phyloP scores from a whole-genome alignment of 2,797 vertebrate species.

The Buphagus erythrorhynchus region DNA sequence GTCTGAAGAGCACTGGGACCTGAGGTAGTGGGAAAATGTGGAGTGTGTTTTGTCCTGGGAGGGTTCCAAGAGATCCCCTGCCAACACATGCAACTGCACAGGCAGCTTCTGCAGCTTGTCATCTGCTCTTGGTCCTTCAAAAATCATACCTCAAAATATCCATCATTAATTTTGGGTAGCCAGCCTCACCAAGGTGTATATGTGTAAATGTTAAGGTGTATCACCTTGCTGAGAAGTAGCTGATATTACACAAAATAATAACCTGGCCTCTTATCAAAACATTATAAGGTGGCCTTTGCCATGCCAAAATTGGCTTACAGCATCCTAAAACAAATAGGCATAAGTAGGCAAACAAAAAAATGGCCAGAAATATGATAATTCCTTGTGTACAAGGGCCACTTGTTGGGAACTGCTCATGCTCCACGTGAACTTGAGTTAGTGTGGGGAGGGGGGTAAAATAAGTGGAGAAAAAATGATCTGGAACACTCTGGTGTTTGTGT shows the following conservation, averaged over 20 bases:
- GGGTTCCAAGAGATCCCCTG: not conserved
- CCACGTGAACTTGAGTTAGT: accelerated
- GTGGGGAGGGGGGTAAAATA: accelerated
- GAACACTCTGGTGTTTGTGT: not conserved
- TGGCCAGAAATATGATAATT: not conserved
- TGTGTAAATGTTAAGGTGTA: not conserved
- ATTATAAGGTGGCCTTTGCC: not conserved
- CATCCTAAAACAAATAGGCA: not conserved
- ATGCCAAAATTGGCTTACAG: not conserved
- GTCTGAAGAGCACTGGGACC: not conserved
- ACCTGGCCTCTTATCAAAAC: not conserved
- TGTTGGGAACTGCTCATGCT: not conserved
- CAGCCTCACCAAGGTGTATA: not conserved
- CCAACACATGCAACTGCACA: accelerated
- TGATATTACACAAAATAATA: not conserved
- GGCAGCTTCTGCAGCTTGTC: not conserved
- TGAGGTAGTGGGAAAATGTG: not conserved
- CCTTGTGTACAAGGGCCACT: not conserved
- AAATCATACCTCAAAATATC: not conserved
- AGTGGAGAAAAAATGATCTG: accelerated
- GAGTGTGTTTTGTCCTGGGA: not conserved
- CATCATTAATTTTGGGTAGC: accelerated
- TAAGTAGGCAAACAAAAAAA: not conserved
- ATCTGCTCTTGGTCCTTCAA: not conserved
- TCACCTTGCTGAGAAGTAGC: not conserved